A percentile compares a stretch with the other conserved stretches of the same genome.
Evolutionary conservation across 2,797 vertebrate genomes (phyloP).

Genomic region (Malacoctenus gilli): DNA sequence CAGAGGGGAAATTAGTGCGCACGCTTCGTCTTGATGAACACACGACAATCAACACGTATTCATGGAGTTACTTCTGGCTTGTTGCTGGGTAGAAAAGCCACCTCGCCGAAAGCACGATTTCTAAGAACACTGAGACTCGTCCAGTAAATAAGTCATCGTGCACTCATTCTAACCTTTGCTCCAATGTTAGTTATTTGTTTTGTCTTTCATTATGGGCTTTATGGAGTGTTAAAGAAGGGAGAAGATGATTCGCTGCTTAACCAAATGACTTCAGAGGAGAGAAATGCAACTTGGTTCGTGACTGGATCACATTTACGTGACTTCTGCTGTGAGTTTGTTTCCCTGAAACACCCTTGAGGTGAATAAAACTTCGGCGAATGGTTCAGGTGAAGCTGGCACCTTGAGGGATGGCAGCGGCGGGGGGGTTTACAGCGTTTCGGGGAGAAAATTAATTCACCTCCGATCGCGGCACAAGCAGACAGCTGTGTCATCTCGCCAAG

Average conservation of each 20-base stretch:
- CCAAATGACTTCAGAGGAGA: constrained; percentile 40
- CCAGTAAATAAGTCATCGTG: constrained; percentile 20
- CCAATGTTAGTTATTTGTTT: constrained; percentile 34
- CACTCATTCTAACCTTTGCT: constrained; percentile 15
- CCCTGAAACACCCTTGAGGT: constrained; percentile 16
- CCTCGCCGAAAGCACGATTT: constrained; percentile 10
- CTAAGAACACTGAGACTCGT: constrained; percentile 6
- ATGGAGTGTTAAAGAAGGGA: constrained; percentile 12
- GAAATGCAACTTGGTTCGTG: constrained; percentile 36
- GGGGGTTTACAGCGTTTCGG: constrained; percentile 23
- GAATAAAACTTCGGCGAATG: constrained; percentile 21
- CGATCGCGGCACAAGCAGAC: constrained; percentile 21
- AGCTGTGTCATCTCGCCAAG: constrained; percentile 38
- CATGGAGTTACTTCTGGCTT: constrained; percentile 7
- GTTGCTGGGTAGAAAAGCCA: constrained; percentile 1
- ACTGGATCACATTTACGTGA: constrained; percentile 21
- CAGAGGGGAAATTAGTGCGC: constrained; percentile 47
- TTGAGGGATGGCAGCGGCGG: not conserved
- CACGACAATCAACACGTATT: constrained; percentile 12
- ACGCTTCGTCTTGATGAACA: constrained; percentile 26
- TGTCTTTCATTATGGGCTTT: constrained; percentile 34
- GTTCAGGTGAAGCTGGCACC: constrained; percentile 12
- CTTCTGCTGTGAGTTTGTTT: constrained; percentile 5
- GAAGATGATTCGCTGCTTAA: constrained; percentile 16
- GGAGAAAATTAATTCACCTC: constrained; percentile 44